Percentiles rank a stretch among this genome's conserved stretches.
These are phyloP conservation scores for Python bivittatus DNA, from an alignment of 2,113 vertebrate genomes.

Conservation along the genomic window DNA sequence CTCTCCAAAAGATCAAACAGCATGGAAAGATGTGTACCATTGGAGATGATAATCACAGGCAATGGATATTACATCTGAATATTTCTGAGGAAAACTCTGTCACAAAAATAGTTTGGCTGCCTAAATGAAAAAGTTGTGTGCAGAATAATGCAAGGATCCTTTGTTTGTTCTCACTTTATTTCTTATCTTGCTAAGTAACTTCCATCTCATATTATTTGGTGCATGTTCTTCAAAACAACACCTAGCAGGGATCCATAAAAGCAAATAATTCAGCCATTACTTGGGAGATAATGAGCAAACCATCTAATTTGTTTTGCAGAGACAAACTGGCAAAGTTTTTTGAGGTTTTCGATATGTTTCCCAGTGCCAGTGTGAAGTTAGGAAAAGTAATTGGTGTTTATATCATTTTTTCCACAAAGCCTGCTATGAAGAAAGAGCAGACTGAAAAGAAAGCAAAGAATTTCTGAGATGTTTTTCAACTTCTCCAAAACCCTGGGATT, in stretches of 20 bases:
- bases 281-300: slow-evolving; percentile 36
- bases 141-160: neutral
- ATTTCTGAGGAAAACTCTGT: slow-evolving; percentile 15
- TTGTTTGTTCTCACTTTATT: slow-evolving; percentile 11
- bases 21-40: neutral
- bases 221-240: slow-evolving; percentile 19
- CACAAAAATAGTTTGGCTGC: slow-evolving; percentile 14
- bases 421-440: neutral
- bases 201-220: slow-evolving; percentile 35
- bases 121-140: slow-evolving; percentile 27
- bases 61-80: slow-evolving; percentile 8
- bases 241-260: slow-evolving; percentile 22
- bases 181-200: slow-evolving; percentile 33
- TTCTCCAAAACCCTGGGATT: neutral
- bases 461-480: neutral
- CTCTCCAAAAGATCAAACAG: slow-evolving; percentile 13
- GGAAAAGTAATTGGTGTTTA: neutral
- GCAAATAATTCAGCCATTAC: slow-evolving; percentile 42
- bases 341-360: slow-evolving; percentile 28
- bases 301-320: slow-evolving; percentile 37
- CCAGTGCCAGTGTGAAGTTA: neutral
- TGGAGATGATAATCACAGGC: slow-evolving; percentile 23
- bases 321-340: neutral
- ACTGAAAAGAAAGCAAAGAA: neutral
- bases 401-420: neutral